A percentile compares a stretch with the other conserved stretches of the same genome.
Evolutionary conservation across 1,140 invertebrate species (phyloP).

Genomic region (Drosophila yakuba): DNA sequence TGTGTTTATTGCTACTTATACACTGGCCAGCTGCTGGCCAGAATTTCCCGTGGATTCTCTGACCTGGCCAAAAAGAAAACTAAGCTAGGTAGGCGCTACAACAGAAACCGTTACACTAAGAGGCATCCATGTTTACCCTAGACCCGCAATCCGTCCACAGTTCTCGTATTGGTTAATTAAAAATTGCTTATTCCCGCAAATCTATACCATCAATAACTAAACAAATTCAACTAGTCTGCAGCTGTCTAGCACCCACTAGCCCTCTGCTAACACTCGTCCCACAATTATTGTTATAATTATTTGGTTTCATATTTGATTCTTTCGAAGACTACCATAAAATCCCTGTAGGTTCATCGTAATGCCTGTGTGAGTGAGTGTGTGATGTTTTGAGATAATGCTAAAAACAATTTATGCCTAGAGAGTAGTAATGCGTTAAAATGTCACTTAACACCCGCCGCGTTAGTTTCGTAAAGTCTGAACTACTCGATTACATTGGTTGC

Average conservation of each 20-base stretch:
- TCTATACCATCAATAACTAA: constrained; percentile 64
- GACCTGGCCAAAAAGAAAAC: constrained; percentile 59
- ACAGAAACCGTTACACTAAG: constrained; percentile 82
- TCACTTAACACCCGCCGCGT: constrained; percentile 37
- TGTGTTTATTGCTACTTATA: constrained; percentile 60
- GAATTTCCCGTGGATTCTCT: constrained; percentile 4
- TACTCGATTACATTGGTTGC: constrained; percentile 43
- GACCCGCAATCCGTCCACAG: constrained; percentile 64
- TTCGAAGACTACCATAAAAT: constrained; percentile 82
- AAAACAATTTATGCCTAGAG: constrained; percentile 47
- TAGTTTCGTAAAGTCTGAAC: constrained; percentile 25
- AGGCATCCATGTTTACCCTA: constrained; percentile 73
- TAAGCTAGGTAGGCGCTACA: constrained; percentile 70
- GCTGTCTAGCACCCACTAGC: constrained; percentile 5
- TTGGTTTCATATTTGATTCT: constrained; percentile 57
- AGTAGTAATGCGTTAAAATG: constrained; percentile 43
- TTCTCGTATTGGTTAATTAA: constrained; percentile 47
- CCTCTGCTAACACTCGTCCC: constrained; percentile 6
- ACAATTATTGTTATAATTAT: constrained; percentile 42
- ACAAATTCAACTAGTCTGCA: constrained; percentile 70
- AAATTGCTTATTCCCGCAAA: constrained; percentile 72
- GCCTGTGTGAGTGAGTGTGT: constrained; percentile 38
- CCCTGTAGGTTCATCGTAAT: constrained; percentile 80
- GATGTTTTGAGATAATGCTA: constrained; percentile 47
- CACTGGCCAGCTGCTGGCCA: constrained; percentile 19